A percentile compares a stretch with the other conserved stretches of the same genome.
Conservation (phyloP, 2,797 vertebrate genomes). For the Oryzias sinensis region DNA sequence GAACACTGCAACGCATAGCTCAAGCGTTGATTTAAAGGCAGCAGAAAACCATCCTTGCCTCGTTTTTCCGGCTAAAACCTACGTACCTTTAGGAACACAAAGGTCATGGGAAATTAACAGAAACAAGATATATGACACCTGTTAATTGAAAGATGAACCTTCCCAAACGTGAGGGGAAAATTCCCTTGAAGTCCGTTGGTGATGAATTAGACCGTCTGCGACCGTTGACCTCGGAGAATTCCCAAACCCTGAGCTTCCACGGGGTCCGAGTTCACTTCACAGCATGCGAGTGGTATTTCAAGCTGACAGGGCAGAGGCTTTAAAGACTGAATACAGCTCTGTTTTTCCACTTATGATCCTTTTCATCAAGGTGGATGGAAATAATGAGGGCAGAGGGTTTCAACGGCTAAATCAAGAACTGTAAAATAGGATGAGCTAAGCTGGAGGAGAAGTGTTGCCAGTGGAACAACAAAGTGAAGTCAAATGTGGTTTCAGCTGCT, state of each 20-base stretch:
- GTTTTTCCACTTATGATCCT: constrained; percentile 63
- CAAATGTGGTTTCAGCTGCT: constrained; percentile 26
- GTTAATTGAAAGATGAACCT: constrained; percentile 61
- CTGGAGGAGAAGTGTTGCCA: constrained; percentile 18
- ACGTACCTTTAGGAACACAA: constrained; percentile 13
- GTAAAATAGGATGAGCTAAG: constrained; percentile 39
- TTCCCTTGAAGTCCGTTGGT: constrained; percentile 42
- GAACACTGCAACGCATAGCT: constrained; percentile 16
- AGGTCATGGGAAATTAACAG: constrained; percentile 41
- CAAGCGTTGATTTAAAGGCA: constrained; percentile 18
- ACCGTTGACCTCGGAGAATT: constrained; percentile 50
- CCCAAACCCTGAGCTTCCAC: constrained; percentile 26
- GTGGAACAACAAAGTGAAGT: constrained; percentile 9
- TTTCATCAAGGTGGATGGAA: constrained; percentile 66
- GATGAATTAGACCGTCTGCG: constrained; percentile 52
- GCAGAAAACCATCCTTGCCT: neutral
- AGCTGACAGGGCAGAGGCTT: constrained; percentile 54
- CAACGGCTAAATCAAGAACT: constrained; percentile 50
- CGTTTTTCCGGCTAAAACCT: no score
- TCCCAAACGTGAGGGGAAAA: constrained; percentile 36
- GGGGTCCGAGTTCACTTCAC: constrained; percentile 57
- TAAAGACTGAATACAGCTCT: constrained; percentile 56
- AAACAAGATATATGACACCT: constrained; percentile 62
- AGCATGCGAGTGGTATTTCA: constrained; percentile 52
- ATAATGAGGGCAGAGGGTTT: constrained; percentile 54